Conservation (phyloP, 2,797 vertebrate genomes). For the Bradypodion pumilum region DNA sequence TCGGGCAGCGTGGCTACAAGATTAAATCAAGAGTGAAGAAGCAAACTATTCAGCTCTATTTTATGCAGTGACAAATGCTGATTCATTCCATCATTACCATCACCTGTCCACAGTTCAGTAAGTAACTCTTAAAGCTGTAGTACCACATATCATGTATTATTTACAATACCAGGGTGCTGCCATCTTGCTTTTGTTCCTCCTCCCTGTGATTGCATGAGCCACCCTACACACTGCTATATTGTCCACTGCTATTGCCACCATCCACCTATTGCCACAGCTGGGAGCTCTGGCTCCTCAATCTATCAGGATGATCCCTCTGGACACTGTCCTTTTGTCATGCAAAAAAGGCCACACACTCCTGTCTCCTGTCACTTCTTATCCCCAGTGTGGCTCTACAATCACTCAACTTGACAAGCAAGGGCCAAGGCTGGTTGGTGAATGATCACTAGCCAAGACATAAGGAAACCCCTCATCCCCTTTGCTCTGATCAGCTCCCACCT, state of each 20-base stretch:
- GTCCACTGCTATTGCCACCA: not conserved
- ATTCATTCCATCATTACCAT: too few species aligned
- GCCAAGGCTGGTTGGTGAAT: not conserved
- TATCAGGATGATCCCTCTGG: constrained; percentile 28
- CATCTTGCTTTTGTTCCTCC: not conserved
- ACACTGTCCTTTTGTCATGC: constrained; percentile 31
- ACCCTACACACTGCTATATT: not conserved
- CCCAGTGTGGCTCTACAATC: not conserved
- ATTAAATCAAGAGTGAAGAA: too few species aligned
- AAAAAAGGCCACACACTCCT: constrained; percentile 16
- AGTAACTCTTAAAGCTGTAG: too few species aligned
- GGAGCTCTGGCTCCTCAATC: constrained; percentile 18
- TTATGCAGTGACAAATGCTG: too few species aligned
- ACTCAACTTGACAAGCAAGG: constrained; percentile 31
- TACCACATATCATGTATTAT: too few species aligned
- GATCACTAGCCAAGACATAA: not conserved
- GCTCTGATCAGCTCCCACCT: constrained; percentile 41
- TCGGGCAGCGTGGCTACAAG: too few species aligned
- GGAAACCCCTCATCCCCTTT: not conserved
- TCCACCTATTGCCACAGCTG: too few species aligned
- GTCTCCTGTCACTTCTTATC: not conserved
- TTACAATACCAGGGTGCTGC: too few species aligned
- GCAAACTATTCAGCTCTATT: too few species aligned
- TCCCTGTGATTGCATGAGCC: not conserved
- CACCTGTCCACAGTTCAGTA: too few species aligned